phyloP scores from a whole-genome alignment of 2,797 vertebrate species.

The Adrianichthys oophorus region DNA sequence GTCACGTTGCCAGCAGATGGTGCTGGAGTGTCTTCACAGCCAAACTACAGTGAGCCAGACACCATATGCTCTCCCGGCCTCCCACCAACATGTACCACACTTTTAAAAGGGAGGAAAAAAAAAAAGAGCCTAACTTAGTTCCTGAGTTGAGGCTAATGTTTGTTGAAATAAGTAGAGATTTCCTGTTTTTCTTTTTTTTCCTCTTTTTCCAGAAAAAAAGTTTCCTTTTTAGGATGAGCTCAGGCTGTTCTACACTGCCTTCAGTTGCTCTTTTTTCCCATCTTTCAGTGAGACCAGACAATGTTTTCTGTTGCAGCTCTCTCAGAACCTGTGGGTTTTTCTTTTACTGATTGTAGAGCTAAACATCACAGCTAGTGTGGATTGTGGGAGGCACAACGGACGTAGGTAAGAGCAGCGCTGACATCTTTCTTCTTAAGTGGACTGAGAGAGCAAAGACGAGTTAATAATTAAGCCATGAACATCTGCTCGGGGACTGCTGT shows the following conservation, averaged over 20 bases:
- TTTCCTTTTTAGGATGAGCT: conserved; percentile 69
- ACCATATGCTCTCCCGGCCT: conserved; percentile 43
- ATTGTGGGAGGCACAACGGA: conserved; percentile 57
- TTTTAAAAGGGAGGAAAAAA: conserved; percentile 11
- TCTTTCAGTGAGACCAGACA: conserved; percentile 62
- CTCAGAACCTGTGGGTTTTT: conserved; percentile 48
- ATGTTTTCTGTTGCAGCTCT: conserved; percentile 59
- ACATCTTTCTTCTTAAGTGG: conserved; percentile 59
- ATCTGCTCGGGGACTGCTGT: conserved; percentile 46
- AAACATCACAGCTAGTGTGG: conserved; percentile 61
- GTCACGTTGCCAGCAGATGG: conserved; percentile 77
- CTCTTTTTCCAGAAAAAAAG: conserved; percentile 22
- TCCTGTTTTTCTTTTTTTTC: conserved; percentile 81
- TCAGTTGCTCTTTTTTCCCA: conserved; percentile 45
- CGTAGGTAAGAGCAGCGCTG: conserved; percentile 70
- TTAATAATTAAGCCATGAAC: conserved; percentile 59
- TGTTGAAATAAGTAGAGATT: conserved; percentile 92
- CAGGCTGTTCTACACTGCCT: conserved; percentile 63
- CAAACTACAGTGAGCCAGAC: conserved; percentile 13
- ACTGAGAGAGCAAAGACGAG: conserved; percentile 28
- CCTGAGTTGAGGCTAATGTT: conserved; percentile 86
- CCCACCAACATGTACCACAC: conserved; percentile 37
- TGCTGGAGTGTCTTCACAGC: conserved; percentile 73
- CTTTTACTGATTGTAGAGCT: conserved; percentile 54
- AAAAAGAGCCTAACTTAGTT: conserved; percentile 68